Evolutionary conservation across 2,797 vertebrate species (phyloP).

Genomic region (Iguana delicatissima): DNA sequence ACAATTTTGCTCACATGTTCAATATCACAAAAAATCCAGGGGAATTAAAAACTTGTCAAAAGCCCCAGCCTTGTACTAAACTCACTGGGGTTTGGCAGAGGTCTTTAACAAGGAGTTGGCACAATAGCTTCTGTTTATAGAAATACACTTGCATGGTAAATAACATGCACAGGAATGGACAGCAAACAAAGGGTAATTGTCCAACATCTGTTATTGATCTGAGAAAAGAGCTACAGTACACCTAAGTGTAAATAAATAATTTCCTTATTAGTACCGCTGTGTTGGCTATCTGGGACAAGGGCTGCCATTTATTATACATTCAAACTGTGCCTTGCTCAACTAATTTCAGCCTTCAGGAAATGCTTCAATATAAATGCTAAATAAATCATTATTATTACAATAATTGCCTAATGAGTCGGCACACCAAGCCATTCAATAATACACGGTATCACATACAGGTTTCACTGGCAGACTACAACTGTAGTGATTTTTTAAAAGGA

Average conservation of each 20-base stretch:
- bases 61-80: not conserved
- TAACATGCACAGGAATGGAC: conserved; percentile 47
- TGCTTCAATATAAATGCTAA: conserved; percentile 39
- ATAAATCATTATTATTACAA: conserved; percentile 32
- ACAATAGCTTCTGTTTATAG: conserved; percentile 49
- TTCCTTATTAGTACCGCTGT: conserved; percentile 4
- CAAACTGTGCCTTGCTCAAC: conserved; percentile 15
- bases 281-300: not conserved
- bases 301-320: conserved; percentile 13
- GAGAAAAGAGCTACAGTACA: conserved; percentile 23
- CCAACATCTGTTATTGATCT: conserved; percentile 63
- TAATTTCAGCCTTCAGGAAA: conserved; percentile 29
- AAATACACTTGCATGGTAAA: conserved; percentile 52
- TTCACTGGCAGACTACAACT: conserved; percentile 60
- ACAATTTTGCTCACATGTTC: not conserved
- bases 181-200: conserved; percentile 62
- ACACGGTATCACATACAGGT: conserved; percentile 52
- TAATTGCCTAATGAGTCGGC: conserved; percentile 63
- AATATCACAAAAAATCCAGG: not conserved
- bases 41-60: not conserved
- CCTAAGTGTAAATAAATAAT: conserved; percentile 28
- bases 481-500: conserved; percentile 59
- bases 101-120: conserved; percentile 4
- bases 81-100: not conserved
- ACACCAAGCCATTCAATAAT: conserved; percentile 68